Conservation (phyloP, 1,140 invertebrate species). For the Neotoxoptera formosana region DNA sequence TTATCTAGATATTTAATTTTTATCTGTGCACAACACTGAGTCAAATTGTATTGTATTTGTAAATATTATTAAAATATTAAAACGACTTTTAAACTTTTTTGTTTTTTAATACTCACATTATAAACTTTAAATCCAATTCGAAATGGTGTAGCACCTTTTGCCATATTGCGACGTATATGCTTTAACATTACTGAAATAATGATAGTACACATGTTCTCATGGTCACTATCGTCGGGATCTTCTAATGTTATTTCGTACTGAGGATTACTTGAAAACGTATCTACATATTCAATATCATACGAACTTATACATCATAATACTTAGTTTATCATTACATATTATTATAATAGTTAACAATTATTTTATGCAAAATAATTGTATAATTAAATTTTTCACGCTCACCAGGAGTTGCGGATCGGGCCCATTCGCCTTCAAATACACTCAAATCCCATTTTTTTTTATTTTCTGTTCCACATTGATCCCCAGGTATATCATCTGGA, state of each 20-base stretch:
- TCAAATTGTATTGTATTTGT: too few relatives aligned
- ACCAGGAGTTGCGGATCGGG: slow-evolving; percentile 90
- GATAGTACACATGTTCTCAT: slow-evolving; percentile 87
- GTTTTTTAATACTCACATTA: slow-evolving; percentile 67
- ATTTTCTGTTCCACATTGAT: slow-evolving; percentile 66
- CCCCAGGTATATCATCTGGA: slow-evolving; percentile 87
- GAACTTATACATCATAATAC: background rate
- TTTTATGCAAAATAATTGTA: slow-evolving; percentile 63
- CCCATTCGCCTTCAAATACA: slow-evolving; percentile 94
- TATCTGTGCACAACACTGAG: too few relatives aligned
- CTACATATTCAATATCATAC: slow-evolving; percentile 65
- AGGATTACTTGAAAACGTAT: slow-evolving; percentile 95
- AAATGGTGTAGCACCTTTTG: slow-evolving; percentile 88
- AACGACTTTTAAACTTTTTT: too few relatives aligned
- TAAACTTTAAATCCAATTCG: slow-evolving; percentile 98
- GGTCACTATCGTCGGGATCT: slow-evolving; percentile 90
- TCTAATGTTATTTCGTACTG: slow-evolving; percentile 91
- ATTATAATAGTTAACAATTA: background rate
- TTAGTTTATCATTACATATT: background rate
- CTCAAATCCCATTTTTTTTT: slow-evolving; percentile 93
- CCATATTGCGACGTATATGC: slow-evolving; percentile 88
- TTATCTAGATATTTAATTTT: too few relatives aligned
- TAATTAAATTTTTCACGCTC: slow-evolving; percentile 94
- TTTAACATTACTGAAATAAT: slow-evolving; percentile 94
- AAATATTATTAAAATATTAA: too few relatives aligned